Evolutionary conservation across 2,888 invertebrate species (phyloP).

Genomic region (Strigamia transsilvanica): DNA sequence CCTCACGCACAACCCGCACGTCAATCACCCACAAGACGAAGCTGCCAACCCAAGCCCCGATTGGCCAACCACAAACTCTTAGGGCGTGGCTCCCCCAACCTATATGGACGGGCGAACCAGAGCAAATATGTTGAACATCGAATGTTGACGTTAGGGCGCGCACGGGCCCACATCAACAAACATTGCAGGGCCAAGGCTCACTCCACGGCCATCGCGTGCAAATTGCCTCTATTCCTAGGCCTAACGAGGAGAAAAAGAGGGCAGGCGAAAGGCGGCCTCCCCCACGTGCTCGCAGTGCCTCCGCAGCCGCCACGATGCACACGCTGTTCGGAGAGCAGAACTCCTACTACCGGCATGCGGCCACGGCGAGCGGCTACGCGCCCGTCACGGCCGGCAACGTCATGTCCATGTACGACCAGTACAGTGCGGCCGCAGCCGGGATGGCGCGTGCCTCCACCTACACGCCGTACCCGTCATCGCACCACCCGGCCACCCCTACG

Average conservation of each 20-base stretch:
- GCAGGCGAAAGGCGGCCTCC: neutral
- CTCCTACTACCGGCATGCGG: slow-evolving; percentile 81
- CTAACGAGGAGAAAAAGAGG: neutral
- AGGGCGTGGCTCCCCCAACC: neutral
- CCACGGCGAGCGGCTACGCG: slow-evolving; percentile 60
- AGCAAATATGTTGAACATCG: slow-evolving; percentile 13
- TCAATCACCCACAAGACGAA: neutral
- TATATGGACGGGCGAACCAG: slow-evolving; percentile 25
- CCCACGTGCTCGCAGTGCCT: neutral
- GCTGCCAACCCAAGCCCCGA: neutral
- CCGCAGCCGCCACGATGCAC: slow-evolving; percentile 73
- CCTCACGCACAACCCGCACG: neutral
- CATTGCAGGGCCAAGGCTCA: slow-evolving; percentile 26
- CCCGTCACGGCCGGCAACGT: slow-evolving; percentile 59
- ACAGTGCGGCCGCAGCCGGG: slow-evolving; percentile 62
- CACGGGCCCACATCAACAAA: slow-evolving; percentile 31
- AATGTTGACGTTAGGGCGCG: slow-evolving; percentile 38
- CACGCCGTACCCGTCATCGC: slow-evolving; percentile 66
- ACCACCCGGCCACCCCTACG: slow-evolving; percentile 69
- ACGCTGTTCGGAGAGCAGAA: slow-evolving; percentile 91
- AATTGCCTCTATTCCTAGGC: neutral
- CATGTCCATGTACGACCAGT: slow-evolving; percentile 77
- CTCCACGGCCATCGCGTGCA: slow-evolving; percentile 1
- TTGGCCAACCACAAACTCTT: neutral
- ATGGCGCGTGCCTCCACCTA: slow-evolving; percentile 58